Conservation (phyloP, 2,888 invertebrate species). For the Rutpela maculata region DNA sequence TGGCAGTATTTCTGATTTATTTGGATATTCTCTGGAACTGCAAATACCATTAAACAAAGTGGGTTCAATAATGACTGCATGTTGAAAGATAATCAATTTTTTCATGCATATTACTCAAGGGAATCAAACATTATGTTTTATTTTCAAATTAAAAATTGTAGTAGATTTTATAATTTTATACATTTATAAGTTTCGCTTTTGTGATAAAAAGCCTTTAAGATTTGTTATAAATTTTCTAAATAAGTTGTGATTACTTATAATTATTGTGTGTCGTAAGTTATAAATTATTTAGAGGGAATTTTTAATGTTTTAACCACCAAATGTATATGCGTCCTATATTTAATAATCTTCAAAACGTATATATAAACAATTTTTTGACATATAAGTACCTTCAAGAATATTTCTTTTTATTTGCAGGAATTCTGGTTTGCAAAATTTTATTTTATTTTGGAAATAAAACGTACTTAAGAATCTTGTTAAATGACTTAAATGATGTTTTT, state of each 20-base stretch:
- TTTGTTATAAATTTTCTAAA: slow-evolving; percentile 23
- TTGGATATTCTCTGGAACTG: slow-evolving; percentile 8
- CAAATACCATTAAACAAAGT: slow-evolving; percentile 32
- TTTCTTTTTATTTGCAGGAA: too few species aligned
- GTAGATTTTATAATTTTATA: slow-evolving; percentile 55
- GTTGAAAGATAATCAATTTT: slow-evolving; percentile 24
- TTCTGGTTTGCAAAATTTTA: too few species aligned
- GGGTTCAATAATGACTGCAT: slow-evolving; percentile 26
- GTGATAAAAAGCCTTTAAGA: slow-evolving; percentile 37
- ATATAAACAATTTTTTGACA: too few species aligned
- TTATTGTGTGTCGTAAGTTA: slow-evolving; percentile 37
- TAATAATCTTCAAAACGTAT: neutral
- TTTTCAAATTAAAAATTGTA: slow-evolving; percentile 41
- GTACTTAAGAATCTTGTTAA: too few species aligned
- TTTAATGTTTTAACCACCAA: slow-evolving; percentile 6
- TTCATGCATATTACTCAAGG: slow-evolving; percentile 45
- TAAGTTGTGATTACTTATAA: slow-evolving; percentile 38
- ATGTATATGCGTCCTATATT: neutral
- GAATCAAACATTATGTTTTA: slow-evolving; percentile 47
- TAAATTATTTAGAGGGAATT: slow-evolving; percentile 16
- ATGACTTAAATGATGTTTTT: too few species aligned
- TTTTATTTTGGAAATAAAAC: too few species aligned
- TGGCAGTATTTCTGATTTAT: slow-evolving; percentile 85
- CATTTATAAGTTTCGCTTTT: slow-evolving; percentile 47
- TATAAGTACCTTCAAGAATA: too few species aligned